Evolutionary conservation across 2,113 vertebrate species (phyloP).

Genomic region (pig (Sus scrofa)): T2T-Sscrofa CM000825.6:65965501-65966000

Average conservation of each 20-base stretch:
- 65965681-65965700: not conserved
- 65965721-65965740: not conserved
- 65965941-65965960: not conserved
- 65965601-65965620: not conserved
- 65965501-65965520: not conserved
- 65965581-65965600: not conserved
- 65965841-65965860: not conserved
- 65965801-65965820: not conserved
- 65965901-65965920: not conserved
- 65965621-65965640: not conserved
- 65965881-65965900: not conserved
- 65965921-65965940: not conserved
- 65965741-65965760: not conserved
- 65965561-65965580: not conserved
- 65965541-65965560: not conserved
- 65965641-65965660: not conserved
- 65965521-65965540: not conserved
- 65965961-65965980: not conserved
- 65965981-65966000: not conserved
- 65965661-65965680: not conserved
- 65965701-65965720: not conserved
- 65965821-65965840: not conserved
- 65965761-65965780: not conserved
- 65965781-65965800: not conserved
- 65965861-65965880: not conserved